Conservation (phyloP, 2,888 invertebrate genomes). For the Notodonta dromedarius region DNA sequence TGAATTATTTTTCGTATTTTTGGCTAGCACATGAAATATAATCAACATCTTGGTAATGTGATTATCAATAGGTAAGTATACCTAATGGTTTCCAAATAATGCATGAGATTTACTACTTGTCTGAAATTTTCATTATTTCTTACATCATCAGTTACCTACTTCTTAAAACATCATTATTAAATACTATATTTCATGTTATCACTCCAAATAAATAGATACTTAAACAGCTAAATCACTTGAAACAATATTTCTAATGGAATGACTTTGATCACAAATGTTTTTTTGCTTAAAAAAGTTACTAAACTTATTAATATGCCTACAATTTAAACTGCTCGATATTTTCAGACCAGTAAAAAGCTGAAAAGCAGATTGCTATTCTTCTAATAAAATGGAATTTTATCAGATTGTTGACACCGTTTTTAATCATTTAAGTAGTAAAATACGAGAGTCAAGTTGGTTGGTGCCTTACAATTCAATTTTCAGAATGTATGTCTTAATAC, state of each 20-base stretch:
- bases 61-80: too few relatives aligned
- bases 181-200: constrained; percentile 8
- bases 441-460: not conserved
- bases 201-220: constrained; percentile 38
- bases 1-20: too few relatives aligned
- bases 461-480: too few relatives aligned
- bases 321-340: constrained; percentile 5
- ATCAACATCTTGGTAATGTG: too few relatives aligned
- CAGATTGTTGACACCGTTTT: not conserved
- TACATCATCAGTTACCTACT: too few relatives aligned
- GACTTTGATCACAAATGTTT: constrained; percentile 53
- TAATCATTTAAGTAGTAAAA: not conserved
- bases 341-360: not conserved
- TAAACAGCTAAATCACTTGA: constrained; percentile 32
- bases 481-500: too few relatives aligned
- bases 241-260: constrained; percentile 47
- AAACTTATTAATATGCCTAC: constrained; percentile 13
- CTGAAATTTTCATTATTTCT: too few relatives aligned
- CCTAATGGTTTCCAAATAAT: too few relatives aligned
- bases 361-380: not conserved
- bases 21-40: too few relatives aligned
- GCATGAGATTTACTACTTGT: too few relatives aligned
- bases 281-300: not conserved
- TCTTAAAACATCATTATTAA: not conserved
- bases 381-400: not conserved